These are phyloP conservation scores for Nipponacmea schrenckii DNA, from an alignment of 2,888 invertebrate genomes.

Conservation along the genomic window DNA sequence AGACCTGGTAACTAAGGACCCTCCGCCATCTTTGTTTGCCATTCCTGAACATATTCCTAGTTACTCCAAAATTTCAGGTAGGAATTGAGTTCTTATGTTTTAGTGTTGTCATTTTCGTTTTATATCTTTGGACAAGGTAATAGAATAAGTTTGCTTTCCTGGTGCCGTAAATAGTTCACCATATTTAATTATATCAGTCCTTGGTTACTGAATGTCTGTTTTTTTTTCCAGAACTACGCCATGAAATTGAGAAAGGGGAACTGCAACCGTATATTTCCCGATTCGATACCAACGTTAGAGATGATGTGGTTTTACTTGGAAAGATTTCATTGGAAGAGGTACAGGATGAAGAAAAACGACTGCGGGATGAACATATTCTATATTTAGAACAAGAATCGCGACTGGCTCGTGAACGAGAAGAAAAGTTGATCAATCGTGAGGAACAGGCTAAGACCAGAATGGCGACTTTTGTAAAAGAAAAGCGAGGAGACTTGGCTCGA, in stretches of 20 bases:
- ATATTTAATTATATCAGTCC: no score
- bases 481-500: conserved; percentile 48
- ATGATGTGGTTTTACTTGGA: conserved; percentile 64
- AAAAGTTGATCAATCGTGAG: conserved; percentile 49
- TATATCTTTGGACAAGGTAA: not conserved
- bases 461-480: conserved; percentile 51
- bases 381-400: conserved; percentile 59
- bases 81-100: conserved; percentile 7
- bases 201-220: not conserved
- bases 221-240: conserved; percentile 44
- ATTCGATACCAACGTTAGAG: conserved; percentile 56
- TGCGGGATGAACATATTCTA: conserved; percentile 62
- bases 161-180: no score
- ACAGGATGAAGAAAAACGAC: conserved; percentile 60
- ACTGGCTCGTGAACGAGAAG: conserved; percentile 43
- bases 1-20: conserved; percentile 44
- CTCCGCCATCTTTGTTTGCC: conserved; percentile 60
- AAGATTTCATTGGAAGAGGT: conserved; percentile 62
- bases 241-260: conserved; percentile 58
- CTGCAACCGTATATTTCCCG: conserved; percentile 55
- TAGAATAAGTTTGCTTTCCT: not conserved
- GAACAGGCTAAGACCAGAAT: conserved; percentile 59
- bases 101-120: not conserved
- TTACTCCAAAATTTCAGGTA: conserved; percentile 55
- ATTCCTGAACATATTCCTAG: conserved; percentile 57